Evolutionary conservation across 1,140 invertebrate species (phyloP), one percentile per base, ranked within the genome.

Genomic region (Drosophila dunni): DNA sequence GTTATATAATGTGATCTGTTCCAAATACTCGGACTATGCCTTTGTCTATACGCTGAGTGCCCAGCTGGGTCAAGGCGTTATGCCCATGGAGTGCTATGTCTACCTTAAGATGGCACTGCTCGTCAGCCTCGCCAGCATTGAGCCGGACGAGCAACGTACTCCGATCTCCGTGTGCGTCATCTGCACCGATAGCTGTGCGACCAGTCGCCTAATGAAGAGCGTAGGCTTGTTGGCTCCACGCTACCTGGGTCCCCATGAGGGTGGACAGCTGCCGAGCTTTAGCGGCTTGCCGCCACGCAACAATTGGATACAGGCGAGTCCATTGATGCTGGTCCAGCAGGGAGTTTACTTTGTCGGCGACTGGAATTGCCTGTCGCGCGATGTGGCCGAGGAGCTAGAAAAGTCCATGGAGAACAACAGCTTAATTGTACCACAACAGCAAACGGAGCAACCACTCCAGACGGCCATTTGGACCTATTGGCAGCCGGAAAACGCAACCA

Each of bases 31-130:
- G 0, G 91, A 92, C 46, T 92, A 90, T 44, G 60, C 89, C 0
- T 92, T 90, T 48, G 73, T 92, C 6, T 92, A 91, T 45, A 51
- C 86, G 0, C 10, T 92, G 24, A 79, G 86, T 7, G 80, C 83
- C 0, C 91, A 92, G 42, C 51, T 92, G 2, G 45, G 83, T 7
- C 85, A 90, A 33, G 74, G 65, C 11, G 17, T 20, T 20, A 76
- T 89, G 20, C 91, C 91, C 11, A 92, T 92, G 86, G 81, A 91
- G 7, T 91, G 73, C 9, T 92, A 78, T 53, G 89, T 89, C 0
- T 82, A 85, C 17, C 53, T 92, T 0, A 92, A 92, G 57, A 91
- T 92, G 86, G 46, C 72, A 0, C 40, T 92, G n/a, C 40, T 92
- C 15, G 60, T 79, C 33, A 92, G 91, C 54, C 57, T 92, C 11